phyloP scores from a whole-genome alignment of 2,888 invertebrate genomes.

The Mycogona germanica region DNA sequence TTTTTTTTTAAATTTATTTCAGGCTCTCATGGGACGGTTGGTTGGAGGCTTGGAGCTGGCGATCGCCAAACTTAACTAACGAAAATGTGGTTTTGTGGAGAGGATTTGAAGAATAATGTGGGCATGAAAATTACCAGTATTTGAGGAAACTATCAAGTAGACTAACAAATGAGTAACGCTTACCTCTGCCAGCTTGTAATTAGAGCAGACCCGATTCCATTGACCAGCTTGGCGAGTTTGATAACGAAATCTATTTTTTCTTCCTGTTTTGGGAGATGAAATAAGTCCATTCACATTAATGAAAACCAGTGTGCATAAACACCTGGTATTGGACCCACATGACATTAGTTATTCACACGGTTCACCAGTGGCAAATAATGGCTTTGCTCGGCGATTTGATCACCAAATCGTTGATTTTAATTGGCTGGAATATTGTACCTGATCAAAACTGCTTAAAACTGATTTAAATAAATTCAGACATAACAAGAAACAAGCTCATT shows the following conservation, averaged over 20 bases:
- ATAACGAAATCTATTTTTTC: constrained; percentile 40
- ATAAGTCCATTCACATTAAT: not conserved
- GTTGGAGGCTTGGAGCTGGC: not conserved
- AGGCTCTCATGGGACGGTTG: not conserved
- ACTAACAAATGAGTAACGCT: not conserved
- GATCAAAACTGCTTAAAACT: no score
- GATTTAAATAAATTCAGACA: no score
- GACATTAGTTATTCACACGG: no score
- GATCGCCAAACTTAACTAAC: not conserved
- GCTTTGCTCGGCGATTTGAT: no score
- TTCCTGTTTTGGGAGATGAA: constrained; percentile 29
- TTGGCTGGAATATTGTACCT: no score
- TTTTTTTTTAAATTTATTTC: not conserved
- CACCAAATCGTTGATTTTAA: no score
- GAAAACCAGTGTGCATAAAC: not conserved
- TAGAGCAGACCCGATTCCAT: constrained; percentile 40
- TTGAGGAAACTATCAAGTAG: not conserved
- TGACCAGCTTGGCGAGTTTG: constrained; percentile 39
- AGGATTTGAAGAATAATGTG: no score
- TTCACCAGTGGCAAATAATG: no score
- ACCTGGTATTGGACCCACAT: not conserved
- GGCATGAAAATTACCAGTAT: no score
- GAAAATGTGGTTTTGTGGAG: not conserved
- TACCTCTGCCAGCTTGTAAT: constrained; percentile 39
- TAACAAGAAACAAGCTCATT: no score